phyloP scores from a whole-genome alignment of 2,113 vertebrate species.

The Polyodon spathula region DNA sequence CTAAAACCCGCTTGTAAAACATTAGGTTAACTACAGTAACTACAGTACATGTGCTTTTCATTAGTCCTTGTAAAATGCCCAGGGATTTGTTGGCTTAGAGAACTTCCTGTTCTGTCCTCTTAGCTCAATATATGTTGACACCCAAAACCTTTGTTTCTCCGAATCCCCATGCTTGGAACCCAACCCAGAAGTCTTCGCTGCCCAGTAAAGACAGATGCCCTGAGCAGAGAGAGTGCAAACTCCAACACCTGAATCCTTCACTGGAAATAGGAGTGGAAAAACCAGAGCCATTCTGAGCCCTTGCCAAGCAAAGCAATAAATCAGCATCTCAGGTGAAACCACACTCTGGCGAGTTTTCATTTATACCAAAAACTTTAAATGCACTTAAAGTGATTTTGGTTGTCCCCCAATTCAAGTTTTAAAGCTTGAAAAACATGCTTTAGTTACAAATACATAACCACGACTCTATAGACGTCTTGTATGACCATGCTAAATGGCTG shows the following conservation, averaged over 20 bases:
- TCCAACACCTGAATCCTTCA: constrained; percentile 26
- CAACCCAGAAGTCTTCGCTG: no score
- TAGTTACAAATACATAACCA: not conserved
- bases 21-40: no score
- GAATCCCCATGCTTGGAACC: no score
- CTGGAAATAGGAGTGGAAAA: constrained; percentile 31
- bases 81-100: not conserved
- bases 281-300: constrained; percentile 28
- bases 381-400: constrained; percentile 23
- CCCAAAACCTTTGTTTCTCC: not conserved
- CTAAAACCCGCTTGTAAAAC: constrained; percentile 3
- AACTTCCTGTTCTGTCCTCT: constrained; percentile 7
- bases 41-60: constrained; percentile 5
- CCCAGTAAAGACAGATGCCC: no score
- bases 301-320: constrained; percentile 39
- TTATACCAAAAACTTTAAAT: constrained; percentile 31
- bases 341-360: constrained; percentile 31
- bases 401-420: constrained; percentile 13
- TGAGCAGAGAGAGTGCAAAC: constrained; percentile 27
- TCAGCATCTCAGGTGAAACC: constrained; percentile 31
- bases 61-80: not conserved
- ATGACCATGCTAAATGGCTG: not conserved
- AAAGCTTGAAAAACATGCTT: constrained; percentile 1
- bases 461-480: not conserved
- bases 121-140: not conserved